Conservation (phyloP, 2,797 vertebrate genomes). For the Xiphorhynchus erythropygius region DNA sequence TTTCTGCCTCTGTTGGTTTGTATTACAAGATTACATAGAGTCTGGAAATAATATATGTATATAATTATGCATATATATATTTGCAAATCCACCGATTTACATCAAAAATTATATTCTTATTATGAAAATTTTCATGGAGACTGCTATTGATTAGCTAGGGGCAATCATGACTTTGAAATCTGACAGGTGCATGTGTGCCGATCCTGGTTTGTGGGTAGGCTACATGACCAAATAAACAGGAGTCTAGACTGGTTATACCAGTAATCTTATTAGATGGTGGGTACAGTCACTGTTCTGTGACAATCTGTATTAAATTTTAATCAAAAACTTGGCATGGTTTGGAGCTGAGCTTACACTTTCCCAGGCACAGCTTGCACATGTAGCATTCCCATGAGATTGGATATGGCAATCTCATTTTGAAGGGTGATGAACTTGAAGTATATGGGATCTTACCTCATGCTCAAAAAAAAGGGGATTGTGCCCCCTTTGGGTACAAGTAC, state of each 20-base stretch:
- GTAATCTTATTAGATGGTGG: neutral
- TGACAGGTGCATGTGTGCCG: neutral
- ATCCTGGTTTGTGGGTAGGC: neutral
- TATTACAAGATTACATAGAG: neutral
- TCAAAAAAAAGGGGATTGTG: neutral
- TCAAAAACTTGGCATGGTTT: neutral
- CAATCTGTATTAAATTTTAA: neutral
- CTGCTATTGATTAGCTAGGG: neutral
- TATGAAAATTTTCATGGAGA: neutral
- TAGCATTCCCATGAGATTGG: neutral
- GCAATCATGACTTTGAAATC: neutral
- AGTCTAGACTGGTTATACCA: neutral
- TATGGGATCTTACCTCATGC: neutral
- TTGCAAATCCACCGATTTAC: neutral
- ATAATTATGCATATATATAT: fast-evolving
- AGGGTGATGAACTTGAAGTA: neutral
- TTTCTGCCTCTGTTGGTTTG: neutral
- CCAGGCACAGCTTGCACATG: neutral
- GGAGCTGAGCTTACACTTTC: neutral
- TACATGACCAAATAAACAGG: neutral
- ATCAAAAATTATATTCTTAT: neutral
- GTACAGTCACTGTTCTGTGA: neutral
- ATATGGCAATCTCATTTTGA: neutral
- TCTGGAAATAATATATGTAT: neutral
- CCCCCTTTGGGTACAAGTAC: neutral